Conservation (phyloP, 2,888 invertebrate species). For the Notodonta ziczac region DNA sequence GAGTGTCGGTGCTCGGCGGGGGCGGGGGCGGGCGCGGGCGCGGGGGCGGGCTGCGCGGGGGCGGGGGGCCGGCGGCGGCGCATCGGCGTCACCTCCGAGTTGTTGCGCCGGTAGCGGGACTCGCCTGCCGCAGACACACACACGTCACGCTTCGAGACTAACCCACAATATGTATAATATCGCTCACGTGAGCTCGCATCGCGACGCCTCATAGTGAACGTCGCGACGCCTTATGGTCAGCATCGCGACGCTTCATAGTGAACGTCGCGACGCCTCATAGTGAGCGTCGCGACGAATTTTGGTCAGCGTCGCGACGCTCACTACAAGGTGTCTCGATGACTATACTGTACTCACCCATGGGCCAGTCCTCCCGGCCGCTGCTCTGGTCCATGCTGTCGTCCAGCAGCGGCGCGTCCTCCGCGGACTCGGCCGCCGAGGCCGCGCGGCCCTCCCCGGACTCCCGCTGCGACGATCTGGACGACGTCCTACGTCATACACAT, state of each 20-base stretch:
- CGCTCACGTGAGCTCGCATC: too few relatives aligned
- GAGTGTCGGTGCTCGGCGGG: not conserved
- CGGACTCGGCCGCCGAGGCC: constrained; percentile 8
- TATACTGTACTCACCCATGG: constrained; percentile 25
- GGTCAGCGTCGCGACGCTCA: too few relatives aligned
- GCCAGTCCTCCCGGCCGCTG: constrained; percentile 30
- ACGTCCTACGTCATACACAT: not conserved
- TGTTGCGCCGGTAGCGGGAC: constrained; percentile 7
- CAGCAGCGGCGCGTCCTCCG: constrained; percentile 13
- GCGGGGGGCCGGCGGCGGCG: not conserved
- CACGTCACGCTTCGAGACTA: too few relatives aligned
- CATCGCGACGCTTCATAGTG: too few relatives aligned
- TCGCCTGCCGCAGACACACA: not conserved
- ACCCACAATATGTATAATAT: too few relatives aligned
- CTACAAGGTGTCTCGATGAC: too few relatives aligned
- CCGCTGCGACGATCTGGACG: not conserved
- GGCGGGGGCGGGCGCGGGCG: not conserved
- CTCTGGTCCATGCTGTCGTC: constrained; percentile 21
- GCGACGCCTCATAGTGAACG: too few relatives aligned
- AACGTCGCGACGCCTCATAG: too few relatives aligned
- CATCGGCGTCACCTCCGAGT: not conserved
- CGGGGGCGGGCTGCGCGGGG: constrained; percentile 2
- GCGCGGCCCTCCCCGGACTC: constrained; percentile 8
- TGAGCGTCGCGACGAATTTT: too few relatives aligned
- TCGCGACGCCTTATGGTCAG: too few relatives aligned